Conservation (phyloP, 2,113 vertebrate genomes). For the Rhipidura dahli region DNA sequence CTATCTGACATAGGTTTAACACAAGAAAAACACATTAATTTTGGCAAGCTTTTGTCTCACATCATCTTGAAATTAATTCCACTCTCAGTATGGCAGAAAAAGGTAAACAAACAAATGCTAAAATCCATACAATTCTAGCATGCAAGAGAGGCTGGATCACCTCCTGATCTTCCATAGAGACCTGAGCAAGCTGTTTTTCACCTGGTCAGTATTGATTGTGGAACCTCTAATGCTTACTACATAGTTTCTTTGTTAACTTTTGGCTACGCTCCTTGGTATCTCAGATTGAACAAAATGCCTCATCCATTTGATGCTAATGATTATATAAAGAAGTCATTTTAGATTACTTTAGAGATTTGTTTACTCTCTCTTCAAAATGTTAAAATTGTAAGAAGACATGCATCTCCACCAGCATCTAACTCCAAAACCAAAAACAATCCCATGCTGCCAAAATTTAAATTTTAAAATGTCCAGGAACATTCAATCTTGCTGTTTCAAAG, state of each 20-base stretch:
- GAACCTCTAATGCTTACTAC: not conserved
- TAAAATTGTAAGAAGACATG: not conserved
- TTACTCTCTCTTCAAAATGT: not conserved
- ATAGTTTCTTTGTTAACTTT: not conserved
- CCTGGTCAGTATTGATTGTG: not conserved
- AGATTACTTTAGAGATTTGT: not conserved
- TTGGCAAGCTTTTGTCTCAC: not conserved
- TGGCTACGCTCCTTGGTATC: not conserved
- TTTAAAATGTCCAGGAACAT: not conserved
- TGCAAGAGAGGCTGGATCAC: not conserved
- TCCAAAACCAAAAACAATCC: not conserved
- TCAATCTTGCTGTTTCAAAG: not conserved
- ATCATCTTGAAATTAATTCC: not conserved
- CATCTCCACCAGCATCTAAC: not conserved
- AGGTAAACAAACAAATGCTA: not conserved
- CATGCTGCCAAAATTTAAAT: not conserved
- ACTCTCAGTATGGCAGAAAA: not conserved
- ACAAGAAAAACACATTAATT: not conserved
- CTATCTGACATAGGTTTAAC: not conserved
- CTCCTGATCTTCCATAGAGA: not conserved
- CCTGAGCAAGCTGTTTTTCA: not conserved
- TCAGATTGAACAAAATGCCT: not conserved
- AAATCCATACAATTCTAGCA: not conserved
- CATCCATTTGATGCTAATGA: not conserved
- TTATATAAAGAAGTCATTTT: not conserved